Conservation (phyloP, 1,140 invertebrate species). For the Drosophila jambulina region DNA sequence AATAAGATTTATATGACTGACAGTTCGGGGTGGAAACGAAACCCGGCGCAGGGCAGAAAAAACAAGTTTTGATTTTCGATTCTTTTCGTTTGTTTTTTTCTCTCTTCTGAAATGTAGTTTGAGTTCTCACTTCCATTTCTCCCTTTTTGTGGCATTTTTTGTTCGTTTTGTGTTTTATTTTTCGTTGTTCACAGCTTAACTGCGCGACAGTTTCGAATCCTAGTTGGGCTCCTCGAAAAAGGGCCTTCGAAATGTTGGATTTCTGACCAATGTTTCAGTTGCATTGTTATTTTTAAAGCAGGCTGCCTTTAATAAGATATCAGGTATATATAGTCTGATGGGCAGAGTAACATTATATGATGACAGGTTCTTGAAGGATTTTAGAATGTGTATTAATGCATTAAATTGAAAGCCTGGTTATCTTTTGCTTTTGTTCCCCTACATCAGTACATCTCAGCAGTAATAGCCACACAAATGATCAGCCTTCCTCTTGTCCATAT, state of each 20-base stretch:
- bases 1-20: conserved; percentile 75
- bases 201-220: conserved; percentile 27
- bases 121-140: not conserved
- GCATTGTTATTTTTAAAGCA: not conserved
- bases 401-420: not conserved
- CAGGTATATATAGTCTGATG: not conserved
- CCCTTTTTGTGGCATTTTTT: not conserved
- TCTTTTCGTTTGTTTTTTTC: conserved; percentile 20
- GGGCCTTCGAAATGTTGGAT: conserved; percentile 6
- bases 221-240: conserved; percentile 6
- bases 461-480: not conserved
- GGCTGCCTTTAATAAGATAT: not conserved
- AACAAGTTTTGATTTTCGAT: conserved; percentile 60
- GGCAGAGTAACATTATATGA: not conserved
- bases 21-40: conserved; percentile 53
- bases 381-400: not conserved
- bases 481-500: not conserved
- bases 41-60: conserved; percentile 29
- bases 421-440: not conserved
- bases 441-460: not conserved
- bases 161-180: conserved; percentile 1
- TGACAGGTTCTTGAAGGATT: not conserved
- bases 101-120: conserved; percentile 7
- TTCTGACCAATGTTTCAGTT: not conserved
- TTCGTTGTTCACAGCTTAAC: conserved; percentile 29